These are phyloP conservation scores for Panagrolaimus sp. DNA, from an alignment of 1,140 invertebrate species.

Conservation along the genomic window DNA sequence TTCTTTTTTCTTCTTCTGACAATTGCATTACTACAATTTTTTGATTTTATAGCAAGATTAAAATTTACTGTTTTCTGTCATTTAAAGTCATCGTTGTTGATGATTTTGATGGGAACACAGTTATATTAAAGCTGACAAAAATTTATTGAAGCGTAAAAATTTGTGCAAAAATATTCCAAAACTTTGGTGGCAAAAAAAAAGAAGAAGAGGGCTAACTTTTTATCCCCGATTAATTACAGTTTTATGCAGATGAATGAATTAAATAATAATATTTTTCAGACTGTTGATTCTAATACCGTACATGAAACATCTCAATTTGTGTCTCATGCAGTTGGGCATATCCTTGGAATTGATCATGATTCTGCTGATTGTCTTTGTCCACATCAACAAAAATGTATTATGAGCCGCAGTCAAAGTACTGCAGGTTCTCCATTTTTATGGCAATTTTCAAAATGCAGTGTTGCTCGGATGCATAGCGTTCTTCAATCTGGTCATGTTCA, in stretches of 20 bases:
- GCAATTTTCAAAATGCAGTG: conserved; percentile 56
- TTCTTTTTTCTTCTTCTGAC: too few species aligned
- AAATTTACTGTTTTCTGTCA: too few species aligned
- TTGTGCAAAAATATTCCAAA: too few species aligned
- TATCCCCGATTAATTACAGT: not conserved
- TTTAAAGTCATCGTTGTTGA: too few species aligned
- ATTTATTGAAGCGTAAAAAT: not conserved
- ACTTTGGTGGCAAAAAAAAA: too few species aligned
- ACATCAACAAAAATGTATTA: conserved; percentile 45
- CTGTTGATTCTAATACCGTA: conserved; percentile 3
- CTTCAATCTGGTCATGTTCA: conserved; percentile 52
- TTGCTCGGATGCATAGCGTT: conserved; percentile 51
- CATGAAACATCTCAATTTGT: conserved; percentile 46
- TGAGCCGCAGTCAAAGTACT: conserved; percentile 36
- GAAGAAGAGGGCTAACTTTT: not conserved
- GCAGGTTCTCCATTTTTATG: conserved; percentile 47
- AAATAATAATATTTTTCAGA: conserved; percentile 10
- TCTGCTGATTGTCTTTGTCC: conserved; percentile 48
- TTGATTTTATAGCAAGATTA: too few species aligned
- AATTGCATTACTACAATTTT: too few species aligned
- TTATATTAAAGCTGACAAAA: not conserved
- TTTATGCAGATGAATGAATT: conserved; percentile 2
- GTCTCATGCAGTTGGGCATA: conserved; percentile 53
- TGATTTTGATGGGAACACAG: too few species aligned
- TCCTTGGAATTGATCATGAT: conserved; percentile 57